Evolutionary conservation across 2,797 vertebrate genomes (phyloP).

Genomic region (Siniperca obscura): DNA sequence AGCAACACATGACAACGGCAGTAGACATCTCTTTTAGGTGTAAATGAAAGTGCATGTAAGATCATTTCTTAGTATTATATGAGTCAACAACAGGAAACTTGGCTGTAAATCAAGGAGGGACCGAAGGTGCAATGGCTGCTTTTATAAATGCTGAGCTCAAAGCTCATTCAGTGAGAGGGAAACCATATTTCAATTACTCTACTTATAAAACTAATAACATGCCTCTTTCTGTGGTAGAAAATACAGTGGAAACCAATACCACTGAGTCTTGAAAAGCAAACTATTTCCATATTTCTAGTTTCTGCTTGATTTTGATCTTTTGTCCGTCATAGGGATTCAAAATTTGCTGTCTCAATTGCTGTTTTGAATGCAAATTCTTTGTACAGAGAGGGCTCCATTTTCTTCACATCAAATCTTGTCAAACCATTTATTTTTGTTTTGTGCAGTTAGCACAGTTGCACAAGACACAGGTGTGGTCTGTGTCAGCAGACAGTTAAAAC

Average conservation of each 20-base stretch:
- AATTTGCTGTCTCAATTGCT: background rate
- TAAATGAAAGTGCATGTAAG: too few relatives aligned
- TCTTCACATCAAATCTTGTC: background rate
- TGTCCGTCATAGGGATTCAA: too few relatives aligned
- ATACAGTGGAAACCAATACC: background rate
- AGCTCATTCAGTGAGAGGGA: too few relatives aligned
- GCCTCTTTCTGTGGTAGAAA: background rate
- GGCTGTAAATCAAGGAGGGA: too few relatives aligned
- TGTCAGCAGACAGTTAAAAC: background rate
- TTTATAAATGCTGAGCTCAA: too few relatives aligned
- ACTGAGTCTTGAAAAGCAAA: background rate
- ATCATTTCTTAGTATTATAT: too few relatives aligned
- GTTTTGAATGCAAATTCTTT: background rate
- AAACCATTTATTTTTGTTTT: background rate
- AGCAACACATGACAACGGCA: too few relatives aligned
- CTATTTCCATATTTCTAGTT: background rate
- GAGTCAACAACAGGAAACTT: too few relatives aligned
- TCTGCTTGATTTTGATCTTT: background rate
- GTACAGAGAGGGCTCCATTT: background rate
- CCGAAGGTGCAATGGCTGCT: too few relatives aligned
- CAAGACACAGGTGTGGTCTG: background rate
- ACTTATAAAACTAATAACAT: background rate
- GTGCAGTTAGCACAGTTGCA: background rate
- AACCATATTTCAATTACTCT: too few relatives aligned
- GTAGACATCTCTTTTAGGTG: too few relatives aligned